Percentiles rank a stretch among this genome's conserved stretches.
Evolutionary conservation across 2,888 invertebrate genomes (phyloP).

Genomic region (Noctuana brunneofusca): DNA sequence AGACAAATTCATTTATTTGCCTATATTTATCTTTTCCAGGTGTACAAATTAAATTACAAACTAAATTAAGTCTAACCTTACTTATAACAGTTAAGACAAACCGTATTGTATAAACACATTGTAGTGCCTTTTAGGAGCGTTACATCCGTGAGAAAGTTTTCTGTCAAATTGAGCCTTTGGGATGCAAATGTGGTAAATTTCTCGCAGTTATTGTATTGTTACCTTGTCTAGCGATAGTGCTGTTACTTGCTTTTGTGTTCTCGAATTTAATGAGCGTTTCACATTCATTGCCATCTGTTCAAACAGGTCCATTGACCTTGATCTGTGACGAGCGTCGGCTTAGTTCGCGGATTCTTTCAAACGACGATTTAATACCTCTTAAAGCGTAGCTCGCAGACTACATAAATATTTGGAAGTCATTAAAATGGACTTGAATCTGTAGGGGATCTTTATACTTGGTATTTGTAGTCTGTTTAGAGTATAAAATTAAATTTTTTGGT

Average conservation of each 20-base stretch:
- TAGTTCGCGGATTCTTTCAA: conserved; percentile 13
- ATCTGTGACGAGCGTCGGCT: conserved; percentile 4
- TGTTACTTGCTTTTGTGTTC: conserved; percentile 3
- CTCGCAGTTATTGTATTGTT: not conserved
- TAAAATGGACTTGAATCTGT: conserved; percentile 2
- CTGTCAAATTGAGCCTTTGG: not conserved
- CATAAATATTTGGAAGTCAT: conserved; percentile 25
- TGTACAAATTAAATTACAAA: no score
- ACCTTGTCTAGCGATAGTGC: not conserved
- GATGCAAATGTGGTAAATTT: not conserved
- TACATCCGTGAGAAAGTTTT: not conserved
- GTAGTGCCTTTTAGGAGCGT: no score
- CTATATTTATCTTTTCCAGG: no score
- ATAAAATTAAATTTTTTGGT: no score
- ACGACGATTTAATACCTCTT: conserved; percentile 12
- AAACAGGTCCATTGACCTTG: conserved; percentile 26
- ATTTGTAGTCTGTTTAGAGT: no score
- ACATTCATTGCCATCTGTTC: conserved; percentile 22
- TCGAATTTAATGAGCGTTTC: conserved; percentile 20
- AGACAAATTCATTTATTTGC: no score
- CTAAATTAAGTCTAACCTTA: no score
- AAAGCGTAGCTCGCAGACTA: not conserved
- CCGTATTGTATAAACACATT: no score
- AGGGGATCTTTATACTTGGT: not conserved
- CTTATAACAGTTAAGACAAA: no score